Evolutionary conservation across 2,113 vertebrate species (phyloP), one percentile per base, ranked within the genome.

Genomic region (Turnix velox): DNA sequence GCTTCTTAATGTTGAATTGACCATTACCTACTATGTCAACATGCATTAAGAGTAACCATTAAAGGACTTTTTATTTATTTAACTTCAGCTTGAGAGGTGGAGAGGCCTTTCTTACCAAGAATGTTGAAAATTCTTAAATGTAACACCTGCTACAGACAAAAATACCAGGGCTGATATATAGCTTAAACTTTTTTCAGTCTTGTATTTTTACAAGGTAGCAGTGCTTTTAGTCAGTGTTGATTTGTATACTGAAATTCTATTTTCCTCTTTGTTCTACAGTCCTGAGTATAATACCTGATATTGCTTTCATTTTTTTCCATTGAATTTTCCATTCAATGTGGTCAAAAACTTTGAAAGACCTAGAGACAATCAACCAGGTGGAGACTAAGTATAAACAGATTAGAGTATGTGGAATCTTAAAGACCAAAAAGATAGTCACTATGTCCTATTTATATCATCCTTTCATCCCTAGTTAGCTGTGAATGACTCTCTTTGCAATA

Each of bases 41-140:
- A 83, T 51, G 18, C 72, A 93, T 91, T 95, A 94, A 81, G 39
- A 80, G 51, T 43, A 84, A 87, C 52, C 18, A 89, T 66, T 91
- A 95, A 95, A 55, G 43, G 49, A 19, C 18, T 93, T 92, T 90
- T 85, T 92, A 87, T 96, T 93, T 95, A 86, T 94, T 94, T 94
- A 93, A 48, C 80, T 69, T 54, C 33, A 78, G 7, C 40, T 68
- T 67, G 40, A 81, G 49, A 75, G 33, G 25, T 30, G 10, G 67
- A 86, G 59, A 69, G 20, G 25, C 18, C 52, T 74, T 94, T 84
- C 12, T 90, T 83, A 82, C 22, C 31, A 78, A 87, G 77, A 92
- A 94, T 72, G 69, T 72, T 91, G 15, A 85, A 69, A 61, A 49
- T 30, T 57, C 37, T 65, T 46, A 93, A 79, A 77, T n/a, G 12